Percentiles rank a stretch among this genome's conserved stretches.
Conservation (phyloP, 2,797 vertebrate genomes). For the Macropodus opercularis region DNA sequence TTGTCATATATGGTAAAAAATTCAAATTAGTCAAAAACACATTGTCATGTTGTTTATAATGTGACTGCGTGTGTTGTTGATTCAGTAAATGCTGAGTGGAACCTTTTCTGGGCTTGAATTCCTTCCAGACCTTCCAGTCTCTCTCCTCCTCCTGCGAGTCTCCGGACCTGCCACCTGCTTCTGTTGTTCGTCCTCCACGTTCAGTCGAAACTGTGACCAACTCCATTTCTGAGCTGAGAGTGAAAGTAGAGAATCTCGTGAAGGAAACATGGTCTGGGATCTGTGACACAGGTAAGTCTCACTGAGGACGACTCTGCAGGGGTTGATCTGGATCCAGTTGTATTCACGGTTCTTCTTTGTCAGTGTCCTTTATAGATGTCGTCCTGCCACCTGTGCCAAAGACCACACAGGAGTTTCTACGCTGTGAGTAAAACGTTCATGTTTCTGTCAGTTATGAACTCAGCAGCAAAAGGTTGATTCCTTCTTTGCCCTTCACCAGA, state of each 20-base stretch:
- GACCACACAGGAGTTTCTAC: conserved; percentile 22
- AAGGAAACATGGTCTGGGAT: neutral
- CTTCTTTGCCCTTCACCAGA: conserved; percentile 7
- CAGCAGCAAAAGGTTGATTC: neutral
- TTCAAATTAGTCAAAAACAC: too few species aligned
- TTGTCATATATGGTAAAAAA: too few species aligned
- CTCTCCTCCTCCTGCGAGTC: conserved; percentile 24
- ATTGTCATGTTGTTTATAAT: too few species aligned
- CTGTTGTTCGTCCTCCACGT: neutral
- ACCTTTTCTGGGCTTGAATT: neutral
- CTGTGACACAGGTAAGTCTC: conserved; percentile 18
- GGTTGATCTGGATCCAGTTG: neutral
- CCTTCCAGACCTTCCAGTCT: conserved; percentile 26
- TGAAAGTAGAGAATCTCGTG: conserved; percentile 6
- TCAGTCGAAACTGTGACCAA: neutral
- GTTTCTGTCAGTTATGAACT: fast-evolving
- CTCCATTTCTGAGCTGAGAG: conserved; percentile 3
- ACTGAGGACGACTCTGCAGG: fast-evolving
- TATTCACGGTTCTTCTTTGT: neutral
- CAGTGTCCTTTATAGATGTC: conserved; percentile 5
- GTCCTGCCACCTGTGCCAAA: conserved; percentile 23
- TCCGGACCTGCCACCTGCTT: neutral
- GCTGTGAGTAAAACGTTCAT: conserved; percentile 6
- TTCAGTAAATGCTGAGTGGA: neutral
- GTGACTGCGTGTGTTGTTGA: too few species aligned